A percentile compares a stretch with the other conserved stretches of the same genome.
phyloP scores from a whole-genome alignment of 2,888 invertebrate species.

The Andrena dorsata region DNA sequence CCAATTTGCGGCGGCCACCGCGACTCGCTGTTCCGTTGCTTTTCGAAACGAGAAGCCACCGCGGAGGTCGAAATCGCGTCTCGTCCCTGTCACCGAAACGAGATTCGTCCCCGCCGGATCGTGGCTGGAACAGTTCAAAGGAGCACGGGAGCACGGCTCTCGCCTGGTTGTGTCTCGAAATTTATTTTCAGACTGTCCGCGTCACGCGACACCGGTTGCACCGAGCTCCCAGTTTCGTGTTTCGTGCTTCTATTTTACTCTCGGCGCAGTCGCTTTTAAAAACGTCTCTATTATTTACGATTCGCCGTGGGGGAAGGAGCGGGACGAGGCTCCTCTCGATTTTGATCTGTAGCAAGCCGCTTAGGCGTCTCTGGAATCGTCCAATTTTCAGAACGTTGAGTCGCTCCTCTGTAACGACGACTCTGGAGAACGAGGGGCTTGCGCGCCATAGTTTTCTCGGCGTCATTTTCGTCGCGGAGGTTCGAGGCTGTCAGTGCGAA shows the following conservation, averaged over 20 bases:
- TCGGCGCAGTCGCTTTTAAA: neutral
- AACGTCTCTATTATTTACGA: conserved; percentile 26
- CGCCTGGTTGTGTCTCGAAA: neutral
- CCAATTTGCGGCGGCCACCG: conserved; percentile 63
- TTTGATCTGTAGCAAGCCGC: conserved; percentile 17
- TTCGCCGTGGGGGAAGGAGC: neutral
- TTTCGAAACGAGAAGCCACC: conserved; percentile 26
- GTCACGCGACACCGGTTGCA: conserved; percentile 18
- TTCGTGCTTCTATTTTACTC: neutral
- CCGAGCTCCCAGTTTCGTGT: neutral
- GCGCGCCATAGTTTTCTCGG: conserved; percentile 10
- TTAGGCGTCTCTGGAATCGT: conserved; percentile 25
- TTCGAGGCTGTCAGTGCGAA: no score
- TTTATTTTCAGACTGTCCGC: conserved; percentile 23
- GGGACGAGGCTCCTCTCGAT: neutral
- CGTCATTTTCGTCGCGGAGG: conserved; percentile 18
- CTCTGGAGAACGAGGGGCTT: neutral
- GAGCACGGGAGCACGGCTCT: conserved; percentile 3
- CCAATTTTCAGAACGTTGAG: conserved; percentile 34
- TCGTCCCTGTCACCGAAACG: neutral
- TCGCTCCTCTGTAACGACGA: neutral
- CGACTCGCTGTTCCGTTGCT: conserved; percentile 36
- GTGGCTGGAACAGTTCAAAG: neutral
- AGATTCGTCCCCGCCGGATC: neutral
- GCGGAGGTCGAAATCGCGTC: conserved; percentile 24